phyloP scores from a whole-genome alignment of 2,797 vertebrate genomes.

The Arnoldichthys spilopterus region DNA sequence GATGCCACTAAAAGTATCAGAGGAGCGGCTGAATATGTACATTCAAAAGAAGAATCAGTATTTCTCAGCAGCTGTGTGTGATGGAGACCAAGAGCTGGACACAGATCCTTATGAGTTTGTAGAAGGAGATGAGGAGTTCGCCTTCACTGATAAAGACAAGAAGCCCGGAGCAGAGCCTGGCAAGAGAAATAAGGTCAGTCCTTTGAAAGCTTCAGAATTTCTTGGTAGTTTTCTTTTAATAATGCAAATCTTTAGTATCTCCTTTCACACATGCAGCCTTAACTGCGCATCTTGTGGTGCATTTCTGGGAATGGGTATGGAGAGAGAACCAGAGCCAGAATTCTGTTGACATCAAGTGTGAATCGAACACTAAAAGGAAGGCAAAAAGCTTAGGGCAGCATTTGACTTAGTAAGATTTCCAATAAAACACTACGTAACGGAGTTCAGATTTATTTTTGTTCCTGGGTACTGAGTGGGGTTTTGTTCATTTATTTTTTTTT shows the following conservation, averaged over 20 bases:
- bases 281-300: background rate
- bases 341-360: background rate
- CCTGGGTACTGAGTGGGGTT: too few species aligned
- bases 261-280: background rate
- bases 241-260: background rate
- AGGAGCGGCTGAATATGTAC: constrained; percentile 91
- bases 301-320: background rate
- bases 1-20: constrained; percentile 91
- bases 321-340: background rate
- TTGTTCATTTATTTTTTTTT: too few species aligned
- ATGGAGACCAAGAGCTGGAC: constrained; percentile 86
- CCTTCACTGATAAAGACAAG: constrained; percentile 93
- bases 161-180: constrained; percentile 83
- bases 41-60: constrained; percentile 91
- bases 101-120: constrained; percentile 95
- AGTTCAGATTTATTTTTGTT: too few species aligned
- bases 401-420: too few species aligned
- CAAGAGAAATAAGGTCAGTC: constrained; percentile 91
- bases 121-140: constrained; percentile 94
- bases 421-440: too few species aligned
- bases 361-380: background rate
- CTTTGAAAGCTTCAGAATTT: background rate
- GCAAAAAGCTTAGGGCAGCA: background rate
- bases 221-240: constrained; percentile 20
- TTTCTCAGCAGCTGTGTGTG: constrained; percentile 78